A percentile compares a stretch with the other conserved stretches of the same genome.
Evolutionary conservation across 2,797 vertebrate species (phyloP).

Genomic region (Serranus cabrilla): DNA sequence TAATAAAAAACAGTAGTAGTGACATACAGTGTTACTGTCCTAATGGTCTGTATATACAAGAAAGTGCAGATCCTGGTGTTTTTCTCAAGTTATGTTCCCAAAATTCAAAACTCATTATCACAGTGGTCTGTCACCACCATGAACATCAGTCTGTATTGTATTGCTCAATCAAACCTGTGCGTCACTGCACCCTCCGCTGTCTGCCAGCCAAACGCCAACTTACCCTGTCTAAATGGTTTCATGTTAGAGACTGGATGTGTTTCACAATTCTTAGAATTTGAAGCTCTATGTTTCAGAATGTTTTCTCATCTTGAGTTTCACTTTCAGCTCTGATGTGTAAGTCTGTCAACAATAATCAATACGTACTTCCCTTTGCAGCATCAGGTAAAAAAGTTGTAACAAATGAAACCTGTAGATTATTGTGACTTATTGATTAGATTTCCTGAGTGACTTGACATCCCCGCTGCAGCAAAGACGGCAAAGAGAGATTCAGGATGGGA

Average conservation of each 20-base stretch:
- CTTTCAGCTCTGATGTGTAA: not conserved
- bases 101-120: not conserved
- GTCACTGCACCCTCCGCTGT: constrained; percentile 8
- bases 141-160: not conserved
- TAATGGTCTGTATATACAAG: not conserved
- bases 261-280: constrained; percentile 13
- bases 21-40: not conserved
- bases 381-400: not conserved
- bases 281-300: not conserved
- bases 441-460: constrained; percentile 6
- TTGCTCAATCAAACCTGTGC: constrained; percentile 27
- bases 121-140: not conserved
- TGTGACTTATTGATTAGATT: constrained; percentile 6
- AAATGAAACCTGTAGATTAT: not conserved
- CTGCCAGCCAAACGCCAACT: not conserved
- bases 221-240: constrained; percentile 28
- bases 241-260: not conserved
- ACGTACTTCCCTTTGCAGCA: not conserved
- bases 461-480: not conserved
- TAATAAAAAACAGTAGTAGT: not conserved
- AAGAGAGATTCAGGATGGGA: constrained; percentile 29
- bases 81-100: not conserved
- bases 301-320: not conserved
- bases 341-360: not conserved
- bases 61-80: not conserved